A percentile compares a stretch with the other conserved stretches of the same genome.
Evolutionary conservation across 2,113 vertebrate genomes (phyloP).

Genomic region (Odobenus rosmarus): DNA sequence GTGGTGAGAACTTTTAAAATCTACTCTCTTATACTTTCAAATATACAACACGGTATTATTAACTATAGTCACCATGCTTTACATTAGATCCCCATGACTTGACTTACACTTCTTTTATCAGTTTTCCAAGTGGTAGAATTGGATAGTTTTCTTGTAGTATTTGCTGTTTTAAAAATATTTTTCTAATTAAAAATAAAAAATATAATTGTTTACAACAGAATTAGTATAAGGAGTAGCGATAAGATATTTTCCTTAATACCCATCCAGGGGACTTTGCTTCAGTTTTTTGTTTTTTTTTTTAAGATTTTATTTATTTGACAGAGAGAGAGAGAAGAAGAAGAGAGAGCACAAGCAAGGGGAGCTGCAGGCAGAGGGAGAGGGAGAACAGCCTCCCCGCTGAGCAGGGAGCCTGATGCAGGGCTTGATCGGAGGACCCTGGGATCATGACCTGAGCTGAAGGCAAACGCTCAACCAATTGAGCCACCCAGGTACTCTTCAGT

Average conservation of each 20-base stretch:
- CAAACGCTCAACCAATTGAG: background rate
- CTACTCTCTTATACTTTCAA: background rate
- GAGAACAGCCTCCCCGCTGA: background rate
- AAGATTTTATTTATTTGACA: background rate
- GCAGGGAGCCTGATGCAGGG: background rate
- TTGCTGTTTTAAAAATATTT: conserved; percentile 6
- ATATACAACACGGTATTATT: background rate
- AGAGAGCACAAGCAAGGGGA: no score
- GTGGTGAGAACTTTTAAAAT: background rate
- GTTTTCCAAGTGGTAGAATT: background rate
- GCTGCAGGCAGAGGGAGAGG: background rate
- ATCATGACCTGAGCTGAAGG: no score
- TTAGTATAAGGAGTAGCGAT: background rate
- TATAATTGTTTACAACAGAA: background rate
- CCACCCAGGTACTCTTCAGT: background rate
- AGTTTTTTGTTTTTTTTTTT: background rate
- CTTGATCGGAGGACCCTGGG: background rate
- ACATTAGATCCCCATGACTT: background rate
- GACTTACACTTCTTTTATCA: background rate
- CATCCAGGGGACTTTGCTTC: background rate
- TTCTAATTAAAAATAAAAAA: conserved; percentile 11
- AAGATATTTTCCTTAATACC: background rate
- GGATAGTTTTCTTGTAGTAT: background rate
- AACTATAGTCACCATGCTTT: background rate
- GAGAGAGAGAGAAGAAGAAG: background rate